A percentile compares a stretch with the other conserved stretches of the same genome.
Evolutionary conservation across 2,113 vertebrate genomes (phyloP).

Genomic region (Amphiprion percula): DNA sequence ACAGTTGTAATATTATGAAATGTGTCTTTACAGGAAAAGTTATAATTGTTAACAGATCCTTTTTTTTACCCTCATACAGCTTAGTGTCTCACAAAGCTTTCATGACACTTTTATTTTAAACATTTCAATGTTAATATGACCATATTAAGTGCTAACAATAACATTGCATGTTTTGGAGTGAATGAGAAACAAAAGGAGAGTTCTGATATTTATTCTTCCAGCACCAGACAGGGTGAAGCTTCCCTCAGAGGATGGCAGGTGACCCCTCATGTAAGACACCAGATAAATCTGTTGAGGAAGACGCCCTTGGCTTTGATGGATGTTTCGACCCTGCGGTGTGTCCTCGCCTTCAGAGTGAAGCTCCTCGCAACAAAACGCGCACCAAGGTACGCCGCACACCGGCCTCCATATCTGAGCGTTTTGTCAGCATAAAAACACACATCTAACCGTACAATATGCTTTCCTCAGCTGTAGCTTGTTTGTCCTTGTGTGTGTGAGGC

Average conservation of each 20-base stretch:
- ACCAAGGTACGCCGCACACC: background rate
- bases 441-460: background rate
- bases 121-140: too few relatives aligned
- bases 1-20: too few relatives aligned
- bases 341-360: too few relatives aligned
- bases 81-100: too few relatives aligned
- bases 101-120: too few relatives aligned
- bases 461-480: background rate
- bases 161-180: background rate
- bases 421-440: background rate
- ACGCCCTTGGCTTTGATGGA: background rate
- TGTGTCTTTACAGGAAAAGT: too few relatives aligned
- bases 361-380: background rate
- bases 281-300: background rate
- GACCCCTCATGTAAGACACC: too few relatives aligned
- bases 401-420: background rate
- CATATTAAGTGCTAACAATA: too few relatives aligned
- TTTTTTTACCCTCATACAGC: too few relatives aligned
- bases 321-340: background rate
- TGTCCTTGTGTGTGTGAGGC: conserved; percentile 23
- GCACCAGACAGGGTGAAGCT: too few relatives aligned
- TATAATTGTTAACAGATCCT: too few relatives aligned
- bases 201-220: background rate
- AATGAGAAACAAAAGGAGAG: background rate
- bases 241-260: too few relatives aligned